Percentiles rank a stretch among this genome's conserved stretches.
Evolutionary conservation across 2,888 invertebrate genomes (phyloP).

Genomic region (Baronia brevicornis): DNA sequence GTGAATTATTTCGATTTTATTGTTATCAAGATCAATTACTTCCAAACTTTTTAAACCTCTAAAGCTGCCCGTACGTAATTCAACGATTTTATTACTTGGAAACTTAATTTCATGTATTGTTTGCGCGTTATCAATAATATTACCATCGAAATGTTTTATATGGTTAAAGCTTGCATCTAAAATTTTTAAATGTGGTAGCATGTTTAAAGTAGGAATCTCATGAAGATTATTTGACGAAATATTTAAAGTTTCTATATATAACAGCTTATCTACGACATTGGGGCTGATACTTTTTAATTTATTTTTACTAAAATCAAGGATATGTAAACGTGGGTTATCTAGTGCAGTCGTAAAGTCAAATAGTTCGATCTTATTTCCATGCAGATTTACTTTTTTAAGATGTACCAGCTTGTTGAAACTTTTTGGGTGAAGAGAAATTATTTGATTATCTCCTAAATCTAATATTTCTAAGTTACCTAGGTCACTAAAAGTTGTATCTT

Average conservation of each 20-base stretch:
- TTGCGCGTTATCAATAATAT: slow-evolving; percentile 80
- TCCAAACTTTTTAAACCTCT: slow-evolving; percentile 81
- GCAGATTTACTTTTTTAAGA: slow-evolving; percentile 82
- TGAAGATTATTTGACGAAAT: slow-evolving; percentile 85
- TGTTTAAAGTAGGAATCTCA: slow-evolving; percentile 81
- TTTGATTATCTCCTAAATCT: slow-evolving; percentile 84
- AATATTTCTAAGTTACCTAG: slow-evolving; percentile 81
- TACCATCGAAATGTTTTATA: slow-evolving; percentile 80
- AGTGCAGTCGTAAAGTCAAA: slow-evolving; percentile 81
- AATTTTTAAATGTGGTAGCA: slow-evolving; percentile 79
- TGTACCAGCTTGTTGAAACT: slow-evolving; percentile 78
- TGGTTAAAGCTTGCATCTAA: slow-evolving; percentile 88
- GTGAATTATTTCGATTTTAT: slow-evolving; percentile 85
- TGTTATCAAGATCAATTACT: slow-evolving; percentile 86
- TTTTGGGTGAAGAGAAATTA: slow-evolving; percentile 79
- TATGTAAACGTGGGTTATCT: slow-evolving; percentile 78
- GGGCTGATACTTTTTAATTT: slow-evolving; percentile 81
- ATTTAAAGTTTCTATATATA: slow-evolving; percentile 83
- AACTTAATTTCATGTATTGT: slow-evolving; percentile 82
- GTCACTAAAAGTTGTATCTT: slow-evolving; percentile 82
- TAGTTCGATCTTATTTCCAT: slow-evolving; percentile 84
- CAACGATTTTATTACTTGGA: slow-evolving; percentile 83
- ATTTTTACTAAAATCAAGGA: slow-evolving; percentile 85
- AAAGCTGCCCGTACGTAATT: slow-evolving; percentile 82
- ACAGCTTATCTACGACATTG: slow-evolving; percentile 76